Base-by-base conservation (phyloP, 2,113 vertebrate genomes). In the Dascyllus trimaculatus region DNA sequence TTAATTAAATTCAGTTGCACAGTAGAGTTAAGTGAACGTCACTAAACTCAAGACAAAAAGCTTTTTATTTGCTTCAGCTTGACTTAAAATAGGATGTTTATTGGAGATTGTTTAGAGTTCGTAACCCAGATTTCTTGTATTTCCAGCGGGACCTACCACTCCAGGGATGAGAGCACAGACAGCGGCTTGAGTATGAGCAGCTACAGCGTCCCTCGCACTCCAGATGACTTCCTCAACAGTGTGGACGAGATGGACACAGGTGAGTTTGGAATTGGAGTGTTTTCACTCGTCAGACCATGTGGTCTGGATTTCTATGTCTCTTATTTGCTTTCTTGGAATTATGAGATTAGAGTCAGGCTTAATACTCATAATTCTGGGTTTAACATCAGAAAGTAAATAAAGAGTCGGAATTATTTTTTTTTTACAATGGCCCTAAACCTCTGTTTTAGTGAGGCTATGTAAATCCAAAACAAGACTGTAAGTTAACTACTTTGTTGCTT, bases 231-330 rank as follows among this genome's bases (percentile, higher is more conserved):
- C 95, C 93, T 99, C 77, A 99, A 99, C 95, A 99, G 98, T 7
- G 98, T 99, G 70, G 98, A 99, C 53, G 98, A 99, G 89, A 99
- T 99, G 98, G 98, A 99, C 90, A 99, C 97, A 95, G 97, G 98
- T 98, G 73, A 85, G 79, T 4, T 2, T 43, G 40, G 40, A 43
- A 43, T 3, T 43, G 13, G 11, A 43, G 40, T 40, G 35, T 35
- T 4, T 4, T 35, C 35, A 35, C 9, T 35, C 9, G 35, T 35
- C 35, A 35, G 2, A 40, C 8, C 26, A 29, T 2, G 2, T 29
- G 26, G 26, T 29, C 26, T 29, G 26, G 26, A 29, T 5, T 29
- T 2, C 5, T 5, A 5, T 29, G 26, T 29, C 26, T 29, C 26
- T 29, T 29, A 3, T 29, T n/a, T n/a, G n/a, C n/a, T 35, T 35